Percentiles rank a stretch among this genome's conserved stretches.
phyloP scores from a whole-genome alignment of 2,797 vertebrate genomes.

The Gobionotothen gibberifrons region DNA sequence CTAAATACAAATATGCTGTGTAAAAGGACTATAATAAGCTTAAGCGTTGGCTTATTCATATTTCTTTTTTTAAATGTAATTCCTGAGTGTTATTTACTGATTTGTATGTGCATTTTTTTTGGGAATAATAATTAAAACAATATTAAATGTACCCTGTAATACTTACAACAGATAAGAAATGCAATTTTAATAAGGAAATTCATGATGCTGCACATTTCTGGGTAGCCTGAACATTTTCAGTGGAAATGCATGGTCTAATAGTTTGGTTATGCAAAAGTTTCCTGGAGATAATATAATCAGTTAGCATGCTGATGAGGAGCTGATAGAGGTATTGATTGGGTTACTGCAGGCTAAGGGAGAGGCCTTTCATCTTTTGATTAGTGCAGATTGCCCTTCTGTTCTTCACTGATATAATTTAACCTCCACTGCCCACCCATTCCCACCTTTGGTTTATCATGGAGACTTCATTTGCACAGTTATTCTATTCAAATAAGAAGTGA shows the following conservation, averaged over 20 bases:
- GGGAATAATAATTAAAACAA: no score
- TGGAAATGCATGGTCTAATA: neutral
- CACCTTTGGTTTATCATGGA: neutral
- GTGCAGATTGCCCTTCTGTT: constrained; percentile 1
- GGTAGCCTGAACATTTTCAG: neutral
- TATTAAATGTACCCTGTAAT: no score
- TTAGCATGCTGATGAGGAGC: neutral
- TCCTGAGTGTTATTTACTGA: no score
- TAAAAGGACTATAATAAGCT: no score
- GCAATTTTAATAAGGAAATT: neutral
- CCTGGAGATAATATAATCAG: constrained; percentile 17
- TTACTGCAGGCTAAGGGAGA: neutral
- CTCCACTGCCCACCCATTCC: neutral
- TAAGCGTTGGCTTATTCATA: no score
- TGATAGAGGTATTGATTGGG: neutral
- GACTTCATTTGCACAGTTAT: neutral
- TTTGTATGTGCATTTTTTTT: no score
- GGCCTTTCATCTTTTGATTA: constrained; percentile 14
- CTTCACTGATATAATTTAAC: constrained; percentile 23
- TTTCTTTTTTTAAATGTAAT: no score
- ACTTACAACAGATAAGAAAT: no score
- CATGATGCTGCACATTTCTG: neutral
- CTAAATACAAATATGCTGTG: no score
- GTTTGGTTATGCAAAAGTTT: neutral
- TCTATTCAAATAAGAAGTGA: neutral